Conservation (phyloP, 2,113 vertebrate genomes). For the Motacilla alba region DNA sequence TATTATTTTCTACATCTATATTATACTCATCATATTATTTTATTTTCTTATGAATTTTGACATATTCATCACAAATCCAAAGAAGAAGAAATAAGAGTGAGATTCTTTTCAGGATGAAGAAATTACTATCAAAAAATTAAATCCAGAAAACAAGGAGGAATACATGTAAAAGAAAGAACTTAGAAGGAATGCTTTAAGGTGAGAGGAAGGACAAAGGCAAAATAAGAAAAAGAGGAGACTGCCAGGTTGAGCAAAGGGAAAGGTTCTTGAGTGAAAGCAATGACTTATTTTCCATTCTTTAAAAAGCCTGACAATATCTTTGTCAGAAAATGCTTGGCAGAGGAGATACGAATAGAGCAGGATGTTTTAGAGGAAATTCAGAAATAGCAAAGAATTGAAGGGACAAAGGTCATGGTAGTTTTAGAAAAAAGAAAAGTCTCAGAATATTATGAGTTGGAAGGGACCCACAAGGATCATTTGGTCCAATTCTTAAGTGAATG, state of each 20-base stretch:
- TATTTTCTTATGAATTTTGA: no score
- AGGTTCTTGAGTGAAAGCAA: neutral
- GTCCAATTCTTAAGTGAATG: neutral
- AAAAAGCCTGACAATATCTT: neutral
- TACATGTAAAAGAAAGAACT: neutral
- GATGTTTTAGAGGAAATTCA: conserved; percentile 22
- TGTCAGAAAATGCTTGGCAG: conserved; percentile 13
- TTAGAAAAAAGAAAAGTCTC: neutral
- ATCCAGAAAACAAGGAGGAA: neutral
- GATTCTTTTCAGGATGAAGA: neutral
- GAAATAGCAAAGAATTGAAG: conserved; percentile 20
- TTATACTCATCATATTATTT: no score
- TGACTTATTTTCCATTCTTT: neutral
- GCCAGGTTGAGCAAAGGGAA: neutral
- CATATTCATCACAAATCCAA: neutral
- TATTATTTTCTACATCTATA: no score
- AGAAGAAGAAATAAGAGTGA: neutral
- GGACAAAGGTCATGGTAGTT: neutral
- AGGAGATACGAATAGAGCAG: neutral
- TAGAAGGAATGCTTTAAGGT: neutral
- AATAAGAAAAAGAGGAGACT: neutral
- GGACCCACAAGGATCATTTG: neutral
- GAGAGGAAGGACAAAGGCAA: neutral
- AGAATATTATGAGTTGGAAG: neutral
- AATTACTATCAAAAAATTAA: neutral